Conservation (phyloP, 2,113 vertebrate species). For the human (Homo sapiens) region DNA sequence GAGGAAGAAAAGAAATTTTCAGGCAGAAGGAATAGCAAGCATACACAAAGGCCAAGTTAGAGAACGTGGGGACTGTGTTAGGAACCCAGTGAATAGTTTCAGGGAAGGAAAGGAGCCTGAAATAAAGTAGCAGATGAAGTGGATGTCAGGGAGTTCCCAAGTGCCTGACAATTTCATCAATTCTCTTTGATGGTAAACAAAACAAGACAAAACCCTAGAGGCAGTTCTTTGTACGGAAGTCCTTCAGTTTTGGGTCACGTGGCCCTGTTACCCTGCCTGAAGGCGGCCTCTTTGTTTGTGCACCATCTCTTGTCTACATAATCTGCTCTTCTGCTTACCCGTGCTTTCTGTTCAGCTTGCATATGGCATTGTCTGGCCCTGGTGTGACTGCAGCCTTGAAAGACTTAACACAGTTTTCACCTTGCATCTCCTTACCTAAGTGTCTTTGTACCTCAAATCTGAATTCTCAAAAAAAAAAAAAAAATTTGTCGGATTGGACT, state of each 20-base stretch:
- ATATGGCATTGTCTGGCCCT: fast-evolving
- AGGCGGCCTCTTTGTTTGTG: not conserved
- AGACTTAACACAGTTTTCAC: not conserved
- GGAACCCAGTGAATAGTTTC: fast-evolving
- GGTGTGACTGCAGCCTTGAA: not conserved
- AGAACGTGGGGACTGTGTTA: fast-evolving
- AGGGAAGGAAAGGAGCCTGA: not conserved
- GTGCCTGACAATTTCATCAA: not conserved
- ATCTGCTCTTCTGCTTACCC: not conserved
- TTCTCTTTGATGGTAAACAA: not conserved
- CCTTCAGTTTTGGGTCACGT: too few species aligned
- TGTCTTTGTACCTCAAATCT: not conserved
- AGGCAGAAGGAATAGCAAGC: not conserved
- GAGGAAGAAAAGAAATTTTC: not conserved
- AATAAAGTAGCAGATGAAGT: not conserved
- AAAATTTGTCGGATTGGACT: not conserved
- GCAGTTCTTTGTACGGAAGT: not conserved
- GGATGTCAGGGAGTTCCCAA: not conserved
- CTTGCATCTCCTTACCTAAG: not conserved
- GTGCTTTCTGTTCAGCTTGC: not conserved
- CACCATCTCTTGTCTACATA: not conserved
- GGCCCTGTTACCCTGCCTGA: not conserved
- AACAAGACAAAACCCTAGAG: too few species aligned
- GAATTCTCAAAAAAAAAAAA: not conserved
- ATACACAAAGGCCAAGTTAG: not conserved